Conservation (phyloP, 2,888 invertebrate species). For the Gymnocheta viridis region DNA sequence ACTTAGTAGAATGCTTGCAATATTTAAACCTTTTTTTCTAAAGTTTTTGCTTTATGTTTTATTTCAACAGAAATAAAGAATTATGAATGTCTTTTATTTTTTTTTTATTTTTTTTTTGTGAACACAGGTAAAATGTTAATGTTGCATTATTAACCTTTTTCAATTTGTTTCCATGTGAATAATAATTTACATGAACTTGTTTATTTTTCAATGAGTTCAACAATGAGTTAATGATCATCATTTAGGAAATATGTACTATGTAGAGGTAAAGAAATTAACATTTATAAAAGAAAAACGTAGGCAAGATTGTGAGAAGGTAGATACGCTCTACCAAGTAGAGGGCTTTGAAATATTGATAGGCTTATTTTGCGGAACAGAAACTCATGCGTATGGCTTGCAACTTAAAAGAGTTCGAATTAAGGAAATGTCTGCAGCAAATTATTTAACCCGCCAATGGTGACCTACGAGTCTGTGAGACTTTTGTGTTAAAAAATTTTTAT, state of each 20-base stretch:
- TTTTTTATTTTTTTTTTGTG: background rate
- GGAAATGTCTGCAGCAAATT: too few species aligned
- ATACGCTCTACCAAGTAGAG: too few species aligned
- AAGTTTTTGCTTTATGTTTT: background rate
- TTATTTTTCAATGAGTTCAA: conserved; percentile 4
- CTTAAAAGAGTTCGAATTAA: too few species aligned
- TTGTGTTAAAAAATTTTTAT: too few species aligned
- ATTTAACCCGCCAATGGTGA: too few species aligned
- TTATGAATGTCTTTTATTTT: conserved; percentile 9
- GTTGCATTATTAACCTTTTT: conserved; percentile 13
- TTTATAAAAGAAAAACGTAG: background rate
- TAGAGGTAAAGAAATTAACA: background rate
- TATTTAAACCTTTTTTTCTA: conserved; percentile 11
- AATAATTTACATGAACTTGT: conserved; percentile 25
- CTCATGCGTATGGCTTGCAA: too few species aligned
- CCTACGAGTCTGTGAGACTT: too few species aligned
- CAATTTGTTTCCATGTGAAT: background rate
- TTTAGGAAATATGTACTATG: background rate
- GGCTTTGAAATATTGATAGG: too few species aligned
- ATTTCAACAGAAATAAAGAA: background rate
- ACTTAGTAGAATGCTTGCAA: background rate
- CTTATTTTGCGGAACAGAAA: too few species aligned
- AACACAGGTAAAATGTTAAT: conserved; percentile 16
- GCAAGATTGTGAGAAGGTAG: too few species aligned
- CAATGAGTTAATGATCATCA: background rate